A percentile compares a stretch with the other conserved stretches of the same genome.
phyloP scores from a whole-genome alignment of 1,140 invertebrate species.

The Homalodisca vitripennis region DNA sequence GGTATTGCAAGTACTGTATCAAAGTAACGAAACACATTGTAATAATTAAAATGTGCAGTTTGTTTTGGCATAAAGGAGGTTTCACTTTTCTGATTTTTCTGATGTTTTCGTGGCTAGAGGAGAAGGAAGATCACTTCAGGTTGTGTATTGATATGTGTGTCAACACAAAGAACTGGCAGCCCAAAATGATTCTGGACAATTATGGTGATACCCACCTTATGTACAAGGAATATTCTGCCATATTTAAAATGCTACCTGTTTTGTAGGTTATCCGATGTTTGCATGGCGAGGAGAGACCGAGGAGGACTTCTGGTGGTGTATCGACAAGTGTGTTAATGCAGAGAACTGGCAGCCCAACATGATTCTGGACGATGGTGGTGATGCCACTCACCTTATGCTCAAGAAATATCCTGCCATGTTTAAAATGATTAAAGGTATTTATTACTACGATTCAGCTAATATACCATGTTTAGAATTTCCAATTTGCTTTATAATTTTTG shows the following conservation, averaged over 20 bases:
- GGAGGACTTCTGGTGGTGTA: slow-evolving; percentile 99
- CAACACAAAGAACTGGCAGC: slow-evolving; percentile 89
- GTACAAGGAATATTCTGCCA: slow-evolving; percentile 93
- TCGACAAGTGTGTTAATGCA: slow-evolving; percentile 89
- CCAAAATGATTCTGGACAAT: slow-evolving; percentile 99
- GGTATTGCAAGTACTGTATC: no score
- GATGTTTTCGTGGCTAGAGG: slow-evolving; percentile 94
- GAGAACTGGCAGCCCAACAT: slow-evolving; percentile 98
- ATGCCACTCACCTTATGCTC: slow-evolving; percentile 95
- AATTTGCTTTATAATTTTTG: no score
- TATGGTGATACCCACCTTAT: slow-evolving; percentile 96
- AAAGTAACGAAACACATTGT: no score
- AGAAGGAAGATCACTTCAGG: slow-evolving; percentile 98
- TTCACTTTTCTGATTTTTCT: slow-evolving; percentile 65
- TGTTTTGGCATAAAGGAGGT: no score
- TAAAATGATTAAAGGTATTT: slow-evolving; percentile 92
- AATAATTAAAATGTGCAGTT: no score
- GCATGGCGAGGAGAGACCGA: slow-evolving; percentile 96
- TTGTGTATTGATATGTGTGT: slow-evolving; percentile 97
- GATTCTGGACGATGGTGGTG: slow-evolving; percentile 97
- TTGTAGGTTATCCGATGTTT: slow-evolving; percentile 77
- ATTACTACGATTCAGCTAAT: no score
- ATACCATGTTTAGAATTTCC: no score
- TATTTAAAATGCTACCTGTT: slow-evolving; percentile 62
- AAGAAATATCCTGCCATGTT: slow-evolving; percentile 96